Percentiles rank a stretch among this genome's conserved stretches.
Evolutionary conservation across 2,888 invertebrate species (phyloP).

Genomic region (Dendrolimus pini): DNA sequence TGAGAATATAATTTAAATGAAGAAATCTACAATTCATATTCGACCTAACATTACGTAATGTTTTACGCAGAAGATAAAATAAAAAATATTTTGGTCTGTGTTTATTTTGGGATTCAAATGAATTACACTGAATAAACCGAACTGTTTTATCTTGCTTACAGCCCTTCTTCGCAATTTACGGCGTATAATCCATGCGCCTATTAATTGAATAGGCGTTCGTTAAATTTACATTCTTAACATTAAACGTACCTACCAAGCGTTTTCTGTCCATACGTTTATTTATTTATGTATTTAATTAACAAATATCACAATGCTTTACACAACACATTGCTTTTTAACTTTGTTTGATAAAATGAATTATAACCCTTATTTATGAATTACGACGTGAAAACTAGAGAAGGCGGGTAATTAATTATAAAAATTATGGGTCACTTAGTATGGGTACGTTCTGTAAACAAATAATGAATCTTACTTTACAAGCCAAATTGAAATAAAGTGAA

Average conservation of each 20-base stretch:
- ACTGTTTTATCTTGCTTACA: not conserved
- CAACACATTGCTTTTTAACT: too few species aligned
- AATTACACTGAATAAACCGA: not conserved
- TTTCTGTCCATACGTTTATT: too few species aligned
- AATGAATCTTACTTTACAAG: too few species aligned
- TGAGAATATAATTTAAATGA: not conserved
- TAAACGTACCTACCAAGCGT: not conserved
- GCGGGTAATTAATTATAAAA: too few species aligned
- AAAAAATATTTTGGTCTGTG: not conserved
- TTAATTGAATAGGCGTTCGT: not conserved
- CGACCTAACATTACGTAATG: not conserved
- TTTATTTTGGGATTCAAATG: not conserved
- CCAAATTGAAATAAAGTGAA: too few species aligned
- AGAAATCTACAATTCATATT: not conserved
- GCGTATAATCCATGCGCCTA: not conserved
- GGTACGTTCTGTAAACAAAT: too few species aligned
- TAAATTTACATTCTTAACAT: not conserved
- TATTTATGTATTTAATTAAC: too few species aligned
- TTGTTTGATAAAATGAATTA: too few species aligned
- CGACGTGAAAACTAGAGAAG: too few species aligned
- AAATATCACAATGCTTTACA: too few species aligned
- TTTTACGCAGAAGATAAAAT: not conserved
- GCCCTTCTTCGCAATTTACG: not conserved
- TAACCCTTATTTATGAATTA: too few species aligned
- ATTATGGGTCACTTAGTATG: too few species aligned